Percentiles rank a stretch among this genome's conserved stretches.
Conservation (phyloP, 2,888 invertebrate species). For the Tromatobia lineatoria region DNA sequence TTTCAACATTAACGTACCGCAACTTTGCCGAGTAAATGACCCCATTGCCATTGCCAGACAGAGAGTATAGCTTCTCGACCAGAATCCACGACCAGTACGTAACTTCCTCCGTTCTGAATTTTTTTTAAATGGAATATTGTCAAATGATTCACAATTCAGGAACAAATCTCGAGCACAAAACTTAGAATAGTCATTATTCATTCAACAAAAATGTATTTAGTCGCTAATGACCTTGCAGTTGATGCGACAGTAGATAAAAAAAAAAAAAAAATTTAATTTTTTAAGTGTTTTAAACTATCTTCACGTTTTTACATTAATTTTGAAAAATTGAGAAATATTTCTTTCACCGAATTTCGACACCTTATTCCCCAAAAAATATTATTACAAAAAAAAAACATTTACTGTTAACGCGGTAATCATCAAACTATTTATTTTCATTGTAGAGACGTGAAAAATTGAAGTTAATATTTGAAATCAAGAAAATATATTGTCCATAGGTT, state of each 20-base stretch:
- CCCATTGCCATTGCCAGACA: constrained; percentile 98
- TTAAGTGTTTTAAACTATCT: too few species aligned
- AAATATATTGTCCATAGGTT: too few species aligned
- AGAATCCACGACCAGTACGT: constrained; percentile 95
- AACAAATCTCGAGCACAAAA: neutral
- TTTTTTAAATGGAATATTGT: constrained; percentile 1
- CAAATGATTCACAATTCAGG: constrained; percentile 3
- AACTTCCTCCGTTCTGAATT: constrained; percentile 94
- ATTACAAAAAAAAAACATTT: too few species aligned
- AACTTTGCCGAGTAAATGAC: constrained; percentile 96
- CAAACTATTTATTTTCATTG: too few species aligned
- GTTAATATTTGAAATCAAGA: too few species aligned
- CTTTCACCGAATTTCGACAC: neutral
- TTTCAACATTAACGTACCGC: constrained; percentile 89
- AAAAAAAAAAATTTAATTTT: neutral
- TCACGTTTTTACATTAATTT: neutral
- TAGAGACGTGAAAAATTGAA: too few species aligned
- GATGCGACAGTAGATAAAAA: too few species aligned
- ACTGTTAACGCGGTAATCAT: too few species aligned
- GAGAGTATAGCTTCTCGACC: constrained; percentile 96
- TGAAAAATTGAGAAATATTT: neutral
- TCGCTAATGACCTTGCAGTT: too few species aligned
- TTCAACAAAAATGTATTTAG: too few species aligned
- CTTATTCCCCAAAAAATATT: too few species aligned
- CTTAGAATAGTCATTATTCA: too few species aligned